phyloP scores from a whole-genome alignment of 2,113 vertebrate species.

The Acrocephalus arundinaceus region DNA sequence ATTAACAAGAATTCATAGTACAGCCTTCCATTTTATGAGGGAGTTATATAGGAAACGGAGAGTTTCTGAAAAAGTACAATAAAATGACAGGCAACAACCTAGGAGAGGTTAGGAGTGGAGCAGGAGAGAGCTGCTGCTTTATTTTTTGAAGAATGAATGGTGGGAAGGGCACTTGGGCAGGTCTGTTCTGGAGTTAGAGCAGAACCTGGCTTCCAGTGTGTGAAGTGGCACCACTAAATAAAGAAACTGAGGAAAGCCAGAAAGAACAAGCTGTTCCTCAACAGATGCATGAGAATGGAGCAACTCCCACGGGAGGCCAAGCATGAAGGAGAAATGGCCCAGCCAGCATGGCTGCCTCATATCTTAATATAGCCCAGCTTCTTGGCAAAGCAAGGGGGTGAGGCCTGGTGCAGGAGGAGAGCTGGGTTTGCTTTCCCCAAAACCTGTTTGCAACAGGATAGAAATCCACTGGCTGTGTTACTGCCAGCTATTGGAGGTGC shows the following conservation, averaged over 20 bases:
- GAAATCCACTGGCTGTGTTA: not conserved
- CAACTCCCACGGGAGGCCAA: conserved; percentile 36
- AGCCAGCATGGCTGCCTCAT: conserved; percentile 1
- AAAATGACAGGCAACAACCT: not conserved
- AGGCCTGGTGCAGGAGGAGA: not conserved
- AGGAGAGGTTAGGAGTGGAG: not conserved
- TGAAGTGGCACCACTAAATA: not conserved
- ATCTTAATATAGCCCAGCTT: conserved; percentile 36
- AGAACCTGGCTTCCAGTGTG: not conserved
- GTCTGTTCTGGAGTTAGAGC: not conserved
- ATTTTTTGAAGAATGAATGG: not conserved
- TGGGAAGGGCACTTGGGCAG: not conserved
- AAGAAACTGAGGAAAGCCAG: conserved; percentile 42
- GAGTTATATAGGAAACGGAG: not conserved
- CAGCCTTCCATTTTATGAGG: not conserved
- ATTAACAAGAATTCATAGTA: not conserved
- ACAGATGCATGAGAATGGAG: conserved; percentile 19
- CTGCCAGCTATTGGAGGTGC: not conserved
- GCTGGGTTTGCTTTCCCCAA: not conserved
- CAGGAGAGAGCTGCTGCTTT: not conserved
- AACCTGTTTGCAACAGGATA: not conserved
- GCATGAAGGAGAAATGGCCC: not conserved
- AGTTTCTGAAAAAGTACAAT: not conserved
- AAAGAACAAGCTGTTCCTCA: conserved; percentile 44
- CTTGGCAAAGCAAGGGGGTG: conserved; percentile 1